Percentiles rank a stretch among this genome's conserved stretches.
Evolutionary conservation across 2,113 vertebrate species (phyloP).

Genomic region (Heterocephalus glaber): DNA sequence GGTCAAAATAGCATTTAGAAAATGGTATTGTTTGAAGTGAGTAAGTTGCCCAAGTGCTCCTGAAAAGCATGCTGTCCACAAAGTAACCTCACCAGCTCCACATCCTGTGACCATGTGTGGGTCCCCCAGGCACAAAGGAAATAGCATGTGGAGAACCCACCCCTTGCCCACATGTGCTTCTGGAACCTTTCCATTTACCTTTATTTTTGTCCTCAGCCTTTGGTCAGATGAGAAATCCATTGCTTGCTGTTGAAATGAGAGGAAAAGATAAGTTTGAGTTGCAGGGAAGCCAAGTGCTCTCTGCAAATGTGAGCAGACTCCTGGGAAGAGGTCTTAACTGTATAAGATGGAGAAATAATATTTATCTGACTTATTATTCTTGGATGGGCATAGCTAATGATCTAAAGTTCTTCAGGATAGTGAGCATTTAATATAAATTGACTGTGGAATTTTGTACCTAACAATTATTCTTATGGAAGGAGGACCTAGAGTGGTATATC

Average conservation of each 20-base stretch:
- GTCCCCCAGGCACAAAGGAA: background rate
- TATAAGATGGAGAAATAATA: slow-evolving; percentile 68
- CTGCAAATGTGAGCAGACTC: slow-evolving; percentile 69
- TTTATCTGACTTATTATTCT: slow-evolving; percentile 82
- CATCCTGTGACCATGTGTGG: background rate
- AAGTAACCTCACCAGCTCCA: background rate
- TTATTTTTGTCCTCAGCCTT: slow-evolving; percentile 43
- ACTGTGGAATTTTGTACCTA: slow-evolving; percentile 59
- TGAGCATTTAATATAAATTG: slow-evolving; percentile 66
- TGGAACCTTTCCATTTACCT: background rate
- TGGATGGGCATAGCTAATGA: slow-evolving; percentile 68
- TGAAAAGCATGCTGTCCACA: fast-evolving
- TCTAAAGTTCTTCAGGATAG: slow-evolving; percentile 56
- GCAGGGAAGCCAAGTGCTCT: slow-evolving; percentile 52
- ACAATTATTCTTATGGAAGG: slow-evolving; percentile 52
- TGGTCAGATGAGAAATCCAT: slow-evolving; percentile 69
- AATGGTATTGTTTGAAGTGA: background rate
- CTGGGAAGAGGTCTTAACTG: slow-evolving; percentile 77
- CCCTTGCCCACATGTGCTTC: slow-evolving; percentile 31
- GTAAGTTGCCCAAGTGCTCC: background rate
- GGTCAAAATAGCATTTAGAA: background rate
- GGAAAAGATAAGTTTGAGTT: slow-evolving; percentile 76
- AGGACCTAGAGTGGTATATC: slow-evolving; percentile 23
- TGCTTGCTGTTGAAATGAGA: slow-evolving; percentile 69
- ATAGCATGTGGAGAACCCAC: background rate